Conservation (phyloP, 2,797 vertebrate species). For the Sebastes steindachneri region DNA sequence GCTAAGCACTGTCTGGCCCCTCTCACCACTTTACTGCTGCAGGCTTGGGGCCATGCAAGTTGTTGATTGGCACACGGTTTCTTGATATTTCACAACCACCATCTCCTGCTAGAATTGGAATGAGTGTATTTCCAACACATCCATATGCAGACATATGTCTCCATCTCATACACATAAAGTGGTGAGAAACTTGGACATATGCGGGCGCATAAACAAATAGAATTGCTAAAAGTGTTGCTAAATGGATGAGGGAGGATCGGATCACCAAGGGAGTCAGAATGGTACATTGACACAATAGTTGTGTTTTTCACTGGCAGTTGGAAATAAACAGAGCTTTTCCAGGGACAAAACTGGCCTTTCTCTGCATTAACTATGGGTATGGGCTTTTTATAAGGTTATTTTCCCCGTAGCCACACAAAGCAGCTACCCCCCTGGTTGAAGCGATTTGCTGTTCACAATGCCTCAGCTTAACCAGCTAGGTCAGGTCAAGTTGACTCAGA, state of each 20-base stretch:
- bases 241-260: constrained; percentile 55
- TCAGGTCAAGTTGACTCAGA: constrained; percentile 90
- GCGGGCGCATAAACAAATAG: constrained; percentile 32
- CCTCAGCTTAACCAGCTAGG: constrained; percentile 89
- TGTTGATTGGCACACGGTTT: constrained; percentile 77
- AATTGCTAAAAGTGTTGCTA: constrained; percentile 56
- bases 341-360: constrained; percentile 83
- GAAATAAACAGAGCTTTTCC: constrained; percentile 77
- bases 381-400: constrained; percentile 85
- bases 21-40: constrained; percentile 65
- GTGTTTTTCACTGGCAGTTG: constrained; percentile 72
- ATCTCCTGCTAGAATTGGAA: constrained; percentile 60
- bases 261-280: constrained; percentile 45
- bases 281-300: constrained; percentile 43
- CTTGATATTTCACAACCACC: constrained; percentile 66
- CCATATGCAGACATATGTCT: constrained; percentile 30
- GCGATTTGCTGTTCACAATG: constrained; percentile 88
- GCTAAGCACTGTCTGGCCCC: constrained; percentile 83
- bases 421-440: constrained; percentile 84
- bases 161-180: neutral
- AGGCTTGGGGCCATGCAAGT: constrained; percentile 71
- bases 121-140: constrained; percentile 48
- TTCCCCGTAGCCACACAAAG: constrained; percentile 83
- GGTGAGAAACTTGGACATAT: constrained; percentile 46
- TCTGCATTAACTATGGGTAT: constrained; percentile 81